These are phyloP conservation scores for Chionodraco myersi DNA, from an alignment of 2,113 vertebrate species.

Conservation along the genomic window DNA sequence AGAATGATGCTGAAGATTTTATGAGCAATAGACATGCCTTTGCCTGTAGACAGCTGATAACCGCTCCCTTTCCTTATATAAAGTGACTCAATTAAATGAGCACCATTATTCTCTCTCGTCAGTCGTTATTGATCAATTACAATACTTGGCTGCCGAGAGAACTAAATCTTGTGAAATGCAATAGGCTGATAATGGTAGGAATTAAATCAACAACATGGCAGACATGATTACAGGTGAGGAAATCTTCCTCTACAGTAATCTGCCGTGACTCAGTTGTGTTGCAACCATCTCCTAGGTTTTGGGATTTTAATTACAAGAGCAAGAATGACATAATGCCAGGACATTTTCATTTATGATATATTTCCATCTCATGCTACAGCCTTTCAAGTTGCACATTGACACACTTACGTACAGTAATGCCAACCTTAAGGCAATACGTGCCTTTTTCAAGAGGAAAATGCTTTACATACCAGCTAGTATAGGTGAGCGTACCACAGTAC, in stretches of 20 bases:
- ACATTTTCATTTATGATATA: not conserved
- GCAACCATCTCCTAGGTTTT: not conserved
- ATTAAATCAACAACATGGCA: not conserved
- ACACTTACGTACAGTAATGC: not conserved
- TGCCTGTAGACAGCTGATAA: constrained; percentile 18
- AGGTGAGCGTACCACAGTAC: not conserved
- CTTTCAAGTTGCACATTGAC: not conserved
- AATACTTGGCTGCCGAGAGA: not conserved
- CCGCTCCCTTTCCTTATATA: not conserved
- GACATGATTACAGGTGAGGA: not conserved
- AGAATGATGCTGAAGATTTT: not conserved
- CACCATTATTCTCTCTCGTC: rapidly evolving
- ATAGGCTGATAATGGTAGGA: not conserved
- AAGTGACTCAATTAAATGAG: not conserved
- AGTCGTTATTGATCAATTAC: constrained; percentile 6
- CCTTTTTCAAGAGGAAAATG: not conserved
- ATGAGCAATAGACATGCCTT: not conserved
- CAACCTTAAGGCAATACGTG: not conserved
- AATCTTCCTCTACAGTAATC: not conserved
- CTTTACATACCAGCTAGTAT: not conserved
- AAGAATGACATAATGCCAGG: not conserved
- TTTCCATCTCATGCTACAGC: not conserved
- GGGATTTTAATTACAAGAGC: not conserved
- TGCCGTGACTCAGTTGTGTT: not conserved
- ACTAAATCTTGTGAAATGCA: not conserved